These are phyloP conservation scores for Peucedramus taeniatus DNA, from an alignment of 2,113 vertebrate genomes.

Conservation along the genomic window DNA sequence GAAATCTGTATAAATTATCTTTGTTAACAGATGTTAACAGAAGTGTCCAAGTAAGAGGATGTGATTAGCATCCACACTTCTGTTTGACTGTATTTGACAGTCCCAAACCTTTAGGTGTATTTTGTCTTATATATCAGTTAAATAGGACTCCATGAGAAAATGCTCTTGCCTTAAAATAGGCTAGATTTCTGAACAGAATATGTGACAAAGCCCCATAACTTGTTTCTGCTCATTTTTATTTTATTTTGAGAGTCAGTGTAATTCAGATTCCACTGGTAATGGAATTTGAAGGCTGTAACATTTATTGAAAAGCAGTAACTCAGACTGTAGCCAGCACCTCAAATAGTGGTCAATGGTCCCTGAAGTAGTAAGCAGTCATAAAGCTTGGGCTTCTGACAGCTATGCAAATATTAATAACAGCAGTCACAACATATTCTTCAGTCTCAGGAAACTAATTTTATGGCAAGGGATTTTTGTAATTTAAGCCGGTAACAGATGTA, in stretches of 20 bases:
- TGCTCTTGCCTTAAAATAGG: not conserved
- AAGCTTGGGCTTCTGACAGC: constrained; percentile 26
- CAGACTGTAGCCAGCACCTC: not conserved
- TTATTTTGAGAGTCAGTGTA: not conserved
- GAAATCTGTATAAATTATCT: not conserved
- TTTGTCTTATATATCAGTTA: not conserved
- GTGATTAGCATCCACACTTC: not conserved
- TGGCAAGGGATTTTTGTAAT: not conserved
- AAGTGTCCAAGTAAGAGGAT: not conserved
- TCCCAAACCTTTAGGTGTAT: not conserved
- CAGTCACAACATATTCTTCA: constrained; percentile 7
- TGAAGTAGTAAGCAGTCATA: constrained; percentile 21
- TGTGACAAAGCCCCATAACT: not conserved
- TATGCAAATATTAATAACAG: constrained; percentile 53
- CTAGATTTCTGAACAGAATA: not conserved
- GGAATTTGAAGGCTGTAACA: constrained; percentile 8
- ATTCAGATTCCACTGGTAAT: not conserved
- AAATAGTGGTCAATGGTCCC: constrained; percentile 28
- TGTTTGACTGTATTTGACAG: not conserved
- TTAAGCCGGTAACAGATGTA: not conserved
- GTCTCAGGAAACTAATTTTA: constrained; percentile 30
- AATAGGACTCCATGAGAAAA: not conserved
- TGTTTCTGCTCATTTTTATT: constrained; percentile 23
- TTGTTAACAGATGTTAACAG: not conserved
- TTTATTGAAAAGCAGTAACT: constrained; percentile 27